These are phyloP conservation scores for Polyploca ridens DNA, from an alignment of 2,888 invertebrate genomes.

Conservation along the genomic window DNA sequence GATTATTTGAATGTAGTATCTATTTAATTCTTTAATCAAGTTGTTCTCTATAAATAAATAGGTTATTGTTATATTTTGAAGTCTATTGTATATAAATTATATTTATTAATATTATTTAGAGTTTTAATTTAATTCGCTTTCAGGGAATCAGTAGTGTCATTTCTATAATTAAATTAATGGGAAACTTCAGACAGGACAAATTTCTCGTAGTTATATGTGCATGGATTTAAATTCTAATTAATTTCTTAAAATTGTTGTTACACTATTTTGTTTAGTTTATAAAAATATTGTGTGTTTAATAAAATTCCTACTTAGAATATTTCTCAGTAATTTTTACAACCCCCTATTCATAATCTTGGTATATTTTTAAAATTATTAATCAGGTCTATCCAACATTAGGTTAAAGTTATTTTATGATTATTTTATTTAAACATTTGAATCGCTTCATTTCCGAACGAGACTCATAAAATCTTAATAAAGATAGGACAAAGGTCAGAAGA, in stretches of 20 bases:
- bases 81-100: conserved; percentile 7
- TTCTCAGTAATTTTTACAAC: neutral
- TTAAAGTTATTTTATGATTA: no score
- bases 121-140: neutral
- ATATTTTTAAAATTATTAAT: neutral
- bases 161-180: neutral
- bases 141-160: neutral
- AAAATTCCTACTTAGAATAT: neutral
- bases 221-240: neutral
- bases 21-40: neutral
- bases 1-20: neutral
- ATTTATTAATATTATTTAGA: conserved; percentile 5
- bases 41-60: conserved; percentile 1
- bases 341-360: neutral
- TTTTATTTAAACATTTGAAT: no score
- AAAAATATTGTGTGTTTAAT: neutral
- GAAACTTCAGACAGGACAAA: neutral
- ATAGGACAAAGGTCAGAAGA: no score
- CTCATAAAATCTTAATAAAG: no score
- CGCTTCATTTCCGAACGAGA: no score
- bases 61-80: conserved; percentile 6
- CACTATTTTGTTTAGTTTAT: neutral
- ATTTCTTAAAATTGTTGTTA: neutral
- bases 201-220: neutral
- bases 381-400: no score